Conservation (phyloP, 2,797 vertebrate genomes). For the Triplophysa yarkandensis region DNA sequence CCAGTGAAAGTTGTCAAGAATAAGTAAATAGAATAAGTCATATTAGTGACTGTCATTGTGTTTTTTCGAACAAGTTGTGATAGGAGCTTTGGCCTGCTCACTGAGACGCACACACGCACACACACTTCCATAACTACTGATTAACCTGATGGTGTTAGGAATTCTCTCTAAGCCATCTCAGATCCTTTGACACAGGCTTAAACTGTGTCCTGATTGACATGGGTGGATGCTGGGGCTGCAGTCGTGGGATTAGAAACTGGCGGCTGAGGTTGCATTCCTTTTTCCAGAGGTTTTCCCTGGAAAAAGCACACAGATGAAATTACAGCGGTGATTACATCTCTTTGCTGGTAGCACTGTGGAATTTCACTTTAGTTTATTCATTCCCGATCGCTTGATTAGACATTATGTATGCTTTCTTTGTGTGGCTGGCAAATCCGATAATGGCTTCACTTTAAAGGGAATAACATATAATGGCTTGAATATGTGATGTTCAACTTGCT, state of each 20-base stretch:
- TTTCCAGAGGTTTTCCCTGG: conserved; percentile 14
- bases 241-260: conserved; percentile 9
- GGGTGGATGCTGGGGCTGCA: background rate
- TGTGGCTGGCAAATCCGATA: background rate
- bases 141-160: conserved; percentile 59
- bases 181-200: conserved; percentile 43
- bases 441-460: background rate
- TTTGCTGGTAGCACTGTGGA: background rate
- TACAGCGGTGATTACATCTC: conserved; percentile 18
- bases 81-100: conserved; percentile 45
- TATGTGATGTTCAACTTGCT: conserved; percentile 3
- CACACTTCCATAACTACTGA: conserved; percentile 44
- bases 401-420: background rate
- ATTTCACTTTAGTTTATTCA: background rate
- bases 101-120: conserved; percentile 6
- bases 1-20: no score
- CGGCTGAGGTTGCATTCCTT: conserved; percentile 18
- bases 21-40: no score
- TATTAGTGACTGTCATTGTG: background rate
- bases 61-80: conserved; percentile 57
- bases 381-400: conserved; percentile 10
- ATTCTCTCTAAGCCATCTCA: conserved; percentile 57
- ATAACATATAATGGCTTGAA: background rate
- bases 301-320: conserved; percentile 23
- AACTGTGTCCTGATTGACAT: conserved; percentile 12